Evolutionary conservation across 1,140 invertebrate genomes (phyloP).

Genomic region (Oryzaephilus surinamensis): DNA sequence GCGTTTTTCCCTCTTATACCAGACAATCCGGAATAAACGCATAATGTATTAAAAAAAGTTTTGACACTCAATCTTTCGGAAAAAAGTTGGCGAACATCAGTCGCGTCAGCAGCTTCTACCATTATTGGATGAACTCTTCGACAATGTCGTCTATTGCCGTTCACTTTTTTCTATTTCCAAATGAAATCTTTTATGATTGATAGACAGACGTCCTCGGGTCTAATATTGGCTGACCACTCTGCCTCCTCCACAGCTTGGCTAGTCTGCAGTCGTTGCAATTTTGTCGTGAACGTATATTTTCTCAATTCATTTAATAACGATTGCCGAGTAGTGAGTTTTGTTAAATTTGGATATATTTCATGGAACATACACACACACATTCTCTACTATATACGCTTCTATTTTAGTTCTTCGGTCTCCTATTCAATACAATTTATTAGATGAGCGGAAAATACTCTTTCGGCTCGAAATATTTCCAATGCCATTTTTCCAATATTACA

Average conservation of each 20-base stretch:
- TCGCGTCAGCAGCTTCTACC: constrained; percentile 8
- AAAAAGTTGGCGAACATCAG: constrained; percentile 10
- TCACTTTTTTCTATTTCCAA: constrained; percentile 15
- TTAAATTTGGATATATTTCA: constrained; percentile 14
- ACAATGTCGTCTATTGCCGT: background rate
- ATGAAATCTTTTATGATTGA: constrained; percentile 25
- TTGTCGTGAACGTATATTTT: no score
- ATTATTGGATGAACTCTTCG: constrained; percentile 17
- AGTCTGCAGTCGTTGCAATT: no score
- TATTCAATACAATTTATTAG: constrained; percentile 11
- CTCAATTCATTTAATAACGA: constrained; percentile 1
- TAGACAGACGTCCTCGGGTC: constrained; percentile 13
- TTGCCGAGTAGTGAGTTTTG: constrained; percentile 1
- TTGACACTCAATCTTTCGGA: no score
- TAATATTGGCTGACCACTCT: constrained; percentile 10
- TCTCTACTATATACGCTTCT: background rate
- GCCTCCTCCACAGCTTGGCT: background rate
- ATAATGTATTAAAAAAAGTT: no score
- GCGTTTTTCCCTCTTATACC: no score
- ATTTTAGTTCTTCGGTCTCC: constrained; percentile 1
- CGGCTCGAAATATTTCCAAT: constrained; percentile 4
- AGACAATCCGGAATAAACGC: no score
- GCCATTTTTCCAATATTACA: constrained; percentile 3
- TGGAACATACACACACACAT: background rate
- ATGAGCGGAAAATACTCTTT: no score